Base-by-base conservation (phyloP, 2,888 invertebrate genomes). In the Machimus rusticus region DNA sequence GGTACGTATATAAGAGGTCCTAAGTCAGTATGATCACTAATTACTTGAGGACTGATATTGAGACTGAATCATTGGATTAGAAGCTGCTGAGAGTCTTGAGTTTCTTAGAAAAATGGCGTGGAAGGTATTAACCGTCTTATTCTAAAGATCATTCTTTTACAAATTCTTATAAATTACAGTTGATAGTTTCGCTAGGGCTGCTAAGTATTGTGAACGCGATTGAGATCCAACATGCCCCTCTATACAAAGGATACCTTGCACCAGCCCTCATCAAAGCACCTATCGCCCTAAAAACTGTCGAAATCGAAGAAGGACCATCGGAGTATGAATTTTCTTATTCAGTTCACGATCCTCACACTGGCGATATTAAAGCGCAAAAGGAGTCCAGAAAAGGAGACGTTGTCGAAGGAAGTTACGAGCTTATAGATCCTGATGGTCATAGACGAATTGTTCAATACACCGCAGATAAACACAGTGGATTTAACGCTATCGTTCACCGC, bases 401-500 rank as follows among this genome's bases (percentile, higher is more conserved):
- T 87, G 94, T 94, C 34, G 93, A 93, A 88, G 94, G 94, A 5
- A 91, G 92, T 89, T 94, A 94, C 90, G 93, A 93, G 86, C 90
- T 94, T 2, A 91, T 94, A 89, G 94, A 94, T 89, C 90, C 94
- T 34, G 94, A 94, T 91, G 94, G 94, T 51, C 92, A 92, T 89
- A 92, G 92, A 86, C 93, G 94, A 88, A 92, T 92, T 55, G 94
- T 94, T n/a, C 93, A 94, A 39, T 94, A 94, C 91, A 92, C 92
- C 86, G 93, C 94, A 34, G 94, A 94, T 90, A 91, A 92, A 14
- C 93, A 93, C 89, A 93, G 91, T 88, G 94, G 94, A 87, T 94
- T 94, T 91, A 93, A 94, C 90, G 94, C 94, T 4, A 90, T 94
- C 57, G 94, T 94, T 1, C 92, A 92, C 88, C 93, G 93, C 74